Evolutionary conservation across 2,113 vertebrate species (phyloP), one percentile per base, ranked within the genome.

Genomic region (Anoplopoma fimbria): DNA sequence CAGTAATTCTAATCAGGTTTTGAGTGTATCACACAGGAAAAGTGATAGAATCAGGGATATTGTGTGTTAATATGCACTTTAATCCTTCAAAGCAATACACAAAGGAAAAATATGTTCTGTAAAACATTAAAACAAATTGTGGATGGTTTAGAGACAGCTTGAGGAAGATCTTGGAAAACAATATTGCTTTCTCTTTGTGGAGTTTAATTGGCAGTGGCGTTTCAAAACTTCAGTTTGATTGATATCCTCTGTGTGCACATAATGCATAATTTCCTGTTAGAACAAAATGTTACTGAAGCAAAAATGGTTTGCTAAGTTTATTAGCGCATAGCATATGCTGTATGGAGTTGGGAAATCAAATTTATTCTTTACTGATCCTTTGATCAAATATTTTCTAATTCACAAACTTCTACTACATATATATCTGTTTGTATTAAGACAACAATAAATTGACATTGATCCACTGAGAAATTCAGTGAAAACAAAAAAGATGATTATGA

Each of bases 301-400:
- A 49, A 27, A 78, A 38, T 7, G 2, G 4, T 40, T 25, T 36
- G n/a, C 36, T 23, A 34, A 34, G 4, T 34, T 25, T 65, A 25
- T 64, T 45, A 21, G 12, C 12, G 6, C 29, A 25, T 2, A 42
- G 27, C 3, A 7, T 34, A 34, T 19, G 36, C 19, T 19, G 34
- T 27, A 19, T 51, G 17, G 58, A 42, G 25, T 6, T 17, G 27
- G 33, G 4, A 10, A 31, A 21, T 29, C 4, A 13, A 1, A 9
- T 27, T 19, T 27, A 58, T 19, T 68, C 53, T 70, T 57, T 9
- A 62, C 4, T 53, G 9, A 61, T 40, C 69, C 27, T 77, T 77
- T 40, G 36, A 77, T 67, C 25, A 42, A 51, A 51, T 62, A 51
- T 45, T n/a, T 53, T 64, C 57, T 69, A 68, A 47, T 68, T 47